These are phyloP conservation scores for Egretta garzetta DNA, from an alignment of 2,113 vertebrate genomes.

Conservation along the genomic window DNA sequence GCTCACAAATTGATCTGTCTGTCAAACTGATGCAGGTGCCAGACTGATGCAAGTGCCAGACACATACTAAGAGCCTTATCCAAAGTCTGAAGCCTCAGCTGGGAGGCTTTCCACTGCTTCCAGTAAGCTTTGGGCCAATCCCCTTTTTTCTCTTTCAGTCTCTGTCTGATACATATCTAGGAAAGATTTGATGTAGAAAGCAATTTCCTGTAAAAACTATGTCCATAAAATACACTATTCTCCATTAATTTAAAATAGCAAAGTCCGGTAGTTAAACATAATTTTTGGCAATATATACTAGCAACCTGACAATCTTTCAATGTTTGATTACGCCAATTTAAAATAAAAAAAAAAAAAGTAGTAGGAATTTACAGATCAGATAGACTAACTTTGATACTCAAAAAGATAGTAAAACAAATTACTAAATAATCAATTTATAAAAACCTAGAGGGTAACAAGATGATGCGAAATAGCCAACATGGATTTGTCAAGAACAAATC, in stretches of 20 bases:
- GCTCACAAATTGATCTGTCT: constrained; percentile 56
- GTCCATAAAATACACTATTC: neutral
- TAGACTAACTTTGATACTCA: neutral
- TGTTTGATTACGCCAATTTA: neutral
- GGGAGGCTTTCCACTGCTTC: neutral
- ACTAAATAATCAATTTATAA: neutral
- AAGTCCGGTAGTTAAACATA: neutral
- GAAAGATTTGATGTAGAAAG: neutral
- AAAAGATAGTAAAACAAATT: neutral
- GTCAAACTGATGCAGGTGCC: constrained; percentile 38
- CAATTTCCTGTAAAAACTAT: constrained; percentile 2
- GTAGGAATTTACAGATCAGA: neutral
- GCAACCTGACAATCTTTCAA: neutral
- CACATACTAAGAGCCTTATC: constrained; percentile 13
- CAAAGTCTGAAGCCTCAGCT: constrained; percentile 33
- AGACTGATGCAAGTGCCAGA: constrained; percentile 44
- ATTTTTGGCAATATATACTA: neutral
- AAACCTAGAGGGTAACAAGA: neutral
- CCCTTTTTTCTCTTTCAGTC: neutral
- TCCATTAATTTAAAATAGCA: neutral
- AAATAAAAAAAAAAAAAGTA: neutral
- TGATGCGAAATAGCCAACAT: neutral
- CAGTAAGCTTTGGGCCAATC: neutral
- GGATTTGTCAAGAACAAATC: neutral
- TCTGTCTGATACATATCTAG: neutral